Base-by-base conservation (phyloP, 2,888 invertebrate species). In the Dione juno region DNA sequence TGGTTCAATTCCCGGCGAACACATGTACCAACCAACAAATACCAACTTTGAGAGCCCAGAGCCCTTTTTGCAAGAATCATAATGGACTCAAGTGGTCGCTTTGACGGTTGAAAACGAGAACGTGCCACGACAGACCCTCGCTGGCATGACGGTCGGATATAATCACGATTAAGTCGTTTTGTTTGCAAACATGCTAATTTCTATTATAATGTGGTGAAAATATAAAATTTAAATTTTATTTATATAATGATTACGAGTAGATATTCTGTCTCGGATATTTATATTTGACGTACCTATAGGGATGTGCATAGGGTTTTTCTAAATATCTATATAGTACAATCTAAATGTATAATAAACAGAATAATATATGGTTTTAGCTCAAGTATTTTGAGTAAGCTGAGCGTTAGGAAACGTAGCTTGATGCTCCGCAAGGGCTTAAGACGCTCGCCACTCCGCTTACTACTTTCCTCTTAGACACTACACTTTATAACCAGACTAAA, bases 51-150 rank as follows among this genome's bases (percentile, higher is more conserved):
- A 28, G 28, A 28, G 28, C 2, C 28, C 19, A 37, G 73, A 59
- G 67, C 74, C 76, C 74, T 75, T 59, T 69, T 65, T 53, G 53
- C 14, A 50, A 59, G 59, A 63, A 70, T 68, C 64, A 70, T 73
- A 75, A 77, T 73, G 63, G 74, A 73, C 71, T 76, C 69, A 72
- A 77, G 76, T 76, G 74, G 75, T 73, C 70, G 72, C 73, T 76
- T 76, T 77, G 77, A 75, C 76, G 75, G 77, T 72, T 63, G 68
- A 73, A 75, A 75, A 71, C 70, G 70, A 48, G 67, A 72, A 61
- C 54, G 63, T 63, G 48, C 66, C 21, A 45, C 14, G 43, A 45
- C 14, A 37, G 53, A 58, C 67, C 66, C 71, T 37, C 61, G 58
- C 10, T 45, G 61, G 66, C n/a, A n/a, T n/a, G n/a, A n/a, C 66